phyloP scores from a whole-genome alignment of 1,140 invertebrate genomes.

The Trachymyrmex cornetzi region DNA sequence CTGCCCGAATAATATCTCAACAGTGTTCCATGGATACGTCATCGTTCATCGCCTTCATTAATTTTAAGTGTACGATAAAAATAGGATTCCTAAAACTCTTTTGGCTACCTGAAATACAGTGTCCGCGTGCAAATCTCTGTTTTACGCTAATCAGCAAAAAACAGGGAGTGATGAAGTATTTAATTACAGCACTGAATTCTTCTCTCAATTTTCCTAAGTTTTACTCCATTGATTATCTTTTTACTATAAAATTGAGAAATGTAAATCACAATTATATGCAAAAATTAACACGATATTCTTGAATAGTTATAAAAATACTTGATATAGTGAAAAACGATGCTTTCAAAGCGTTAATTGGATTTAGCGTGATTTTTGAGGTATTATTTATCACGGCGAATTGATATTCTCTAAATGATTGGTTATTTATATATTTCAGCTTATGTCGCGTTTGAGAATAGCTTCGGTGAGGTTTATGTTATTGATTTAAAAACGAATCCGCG shows the following conservation, averaged over 20 bases:
- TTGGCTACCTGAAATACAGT: background rate
- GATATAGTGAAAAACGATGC: background rate
- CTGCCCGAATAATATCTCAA: constrained; percentile 30
- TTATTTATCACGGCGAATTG: constrained; percentile 1
- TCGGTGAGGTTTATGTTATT: constrained; percentile 32
- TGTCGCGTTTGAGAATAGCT: constrained; percentile 10
- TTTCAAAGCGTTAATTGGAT: background rate
- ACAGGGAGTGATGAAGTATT: background rate
- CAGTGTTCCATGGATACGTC: constrained; percentile 52
- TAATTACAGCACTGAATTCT: background rate
- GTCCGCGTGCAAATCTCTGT: background rate
- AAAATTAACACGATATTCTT: background rate
- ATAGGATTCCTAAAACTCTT: background rate
- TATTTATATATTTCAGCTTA: constrained; percentile 39
- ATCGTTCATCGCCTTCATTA: background rate
- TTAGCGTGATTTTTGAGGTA: background rate
- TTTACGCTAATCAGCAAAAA: background rate
- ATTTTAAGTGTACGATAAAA: constrained; percentile 38
- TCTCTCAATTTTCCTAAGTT: background rate
- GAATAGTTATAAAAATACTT: constrained; percentile 1
- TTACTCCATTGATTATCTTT: background rate
- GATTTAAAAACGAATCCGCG: constrained; percentile 28
- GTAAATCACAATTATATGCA: constrained; percentile 5
- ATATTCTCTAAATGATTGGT: constrained; percentile 1
- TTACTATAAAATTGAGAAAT: background rate